phyloP scores from a whole-genome alignment of 2,113 vertebrate species.

The Hipposideros armiger region DNA sequence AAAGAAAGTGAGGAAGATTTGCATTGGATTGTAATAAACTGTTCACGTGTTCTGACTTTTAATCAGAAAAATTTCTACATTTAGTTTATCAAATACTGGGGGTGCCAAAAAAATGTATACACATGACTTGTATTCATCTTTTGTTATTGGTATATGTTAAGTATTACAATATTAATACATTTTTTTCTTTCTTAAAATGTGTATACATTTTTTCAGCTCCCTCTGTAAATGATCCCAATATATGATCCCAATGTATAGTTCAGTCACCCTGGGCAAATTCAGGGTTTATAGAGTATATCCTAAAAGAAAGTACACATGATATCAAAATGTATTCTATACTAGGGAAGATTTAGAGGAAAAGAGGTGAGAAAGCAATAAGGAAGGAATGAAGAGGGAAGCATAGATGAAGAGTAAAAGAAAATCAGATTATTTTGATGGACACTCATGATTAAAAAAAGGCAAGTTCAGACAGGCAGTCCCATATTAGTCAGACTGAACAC shows the following conservation, averaged over 20 bases:
- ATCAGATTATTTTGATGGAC: neutral
- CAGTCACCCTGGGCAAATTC: neutral
- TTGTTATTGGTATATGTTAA: too few species aligned
- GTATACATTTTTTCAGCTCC: too few species aligned
- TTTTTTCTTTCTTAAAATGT: too few species aligned
- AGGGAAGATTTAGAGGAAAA: neutral
- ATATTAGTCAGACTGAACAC: neutral
- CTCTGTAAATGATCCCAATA: neutral
- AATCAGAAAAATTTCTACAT: neutral
- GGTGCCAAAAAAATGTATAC: too few species aligned
- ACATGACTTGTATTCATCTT: too few species aligned
- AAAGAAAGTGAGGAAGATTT: slow-evolving; percentile 2
- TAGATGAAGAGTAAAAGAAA: neutral
- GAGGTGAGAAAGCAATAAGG: neutral
- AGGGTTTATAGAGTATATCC: neutral
- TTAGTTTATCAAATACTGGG: slow-evolving; percentile 26
- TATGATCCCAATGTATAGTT: neutral
- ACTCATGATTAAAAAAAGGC: neutral
- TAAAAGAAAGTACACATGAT: neutral
- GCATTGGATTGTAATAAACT: neutral
- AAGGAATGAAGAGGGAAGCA: too few species aligned
- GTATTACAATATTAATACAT: too few species aligned
- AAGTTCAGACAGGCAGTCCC: neutral
- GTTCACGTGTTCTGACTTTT: slow-evolving; percentile 4
- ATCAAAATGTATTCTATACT: neutral